Evolutionary conservation across 2,888 invertebrate species (phyloP).

Genomic region (Dicyrtomina minuta): DNA sequence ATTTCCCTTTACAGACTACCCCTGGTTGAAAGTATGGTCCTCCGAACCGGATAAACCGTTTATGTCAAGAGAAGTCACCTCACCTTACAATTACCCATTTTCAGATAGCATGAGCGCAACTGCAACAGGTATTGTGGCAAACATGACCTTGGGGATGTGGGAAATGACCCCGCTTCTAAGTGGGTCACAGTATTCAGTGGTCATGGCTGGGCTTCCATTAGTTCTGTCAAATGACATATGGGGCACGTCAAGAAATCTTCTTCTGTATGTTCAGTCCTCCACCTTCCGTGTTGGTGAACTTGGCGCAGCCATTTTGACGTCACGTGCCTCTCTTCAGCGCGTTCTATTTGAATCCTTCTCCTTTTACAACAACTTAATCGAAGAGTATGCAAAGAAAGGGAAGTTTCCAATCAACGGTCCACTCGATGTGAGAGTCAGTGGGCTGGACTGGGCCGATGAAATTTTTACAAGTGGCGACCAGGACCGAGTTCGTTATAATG

Average conservation of each 20-base stretch:
- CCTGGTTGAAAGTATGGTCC: no score
- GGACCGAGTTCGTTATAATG: no score
- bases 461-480: no score
- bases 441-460: background rate
- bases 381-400: background rate
- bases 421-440: background rate
- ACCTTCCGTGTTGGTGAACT: background rate
- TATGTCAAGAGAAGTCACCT: no score
- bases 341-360: background rate
- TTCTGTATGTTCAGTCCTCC: background rate
- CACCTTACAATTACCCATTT: no score
- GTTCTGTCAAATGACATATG: background rate
- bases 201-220: background rate
- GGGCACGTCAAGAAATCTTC: background rate
- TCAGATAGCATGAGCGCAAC: no score
- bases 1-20: no score
- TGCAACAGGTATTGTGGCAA: no score
- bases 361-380: background rate
- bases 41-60: no score
- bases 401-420: background rate
- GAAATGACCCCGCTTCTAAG: no score
- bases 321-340: background rate
- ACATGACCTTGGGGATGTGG: no score
- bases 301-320: background rate
- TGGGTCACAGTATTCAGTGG: no score